Percentiles rank a stretch among this genome's conserved stretches.
phyloP scores from a whole-genome alignment of 2,888 invertebrate genomes.

The Pheosia gnoma region DNA sequence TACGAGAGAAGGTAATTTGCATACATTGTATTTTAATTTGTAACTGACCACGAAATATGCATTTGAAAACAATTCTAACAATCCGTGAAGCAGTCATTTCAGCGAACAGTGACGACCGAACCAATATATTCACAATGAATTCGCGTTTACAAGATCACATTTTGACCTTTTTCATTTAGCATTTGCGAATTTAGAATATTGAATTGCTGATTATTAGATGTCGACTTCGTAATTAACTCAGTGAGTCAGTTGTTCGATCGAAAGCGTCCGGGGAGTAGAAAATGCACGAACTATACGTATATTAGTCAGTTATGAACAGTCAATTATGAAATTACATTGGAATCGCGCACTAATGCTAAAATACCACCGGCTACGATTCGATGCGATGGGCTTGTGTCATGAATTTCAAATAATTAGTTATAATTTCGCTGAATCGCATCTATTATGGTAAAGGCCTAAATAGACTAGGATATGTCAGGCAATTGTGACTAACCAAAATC shows the following conservation, averaged over 20 bases:
- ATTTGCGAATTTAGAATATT: constrained; percentile 15
- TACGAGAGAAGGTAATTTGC: constrained; percentile 92
- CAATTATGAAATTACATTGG: too few species aligned
- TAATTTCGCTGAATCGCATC: too few species aligned
- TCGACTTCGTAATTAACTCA: constrained; percentile 11
- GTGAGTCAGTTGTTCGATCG: background rate
- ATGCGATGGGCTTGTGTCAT: too few species aligned
- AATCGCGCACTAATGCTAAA: too few species aligned
- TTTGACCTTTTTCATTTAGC: constrained; percentile 24
- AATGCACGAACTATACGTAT: too few species aligned
- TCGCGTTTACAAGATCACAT: constrained; percentile 26
- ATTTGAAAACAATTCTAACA: constrained; percentile 24
- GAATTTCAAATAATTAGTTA: too few species aligned
- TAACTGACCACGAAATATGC: constrained; percentile 22
- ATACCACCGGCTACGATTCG: too few species aligned
- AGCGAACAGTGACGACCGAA: constrained; percentile 14
- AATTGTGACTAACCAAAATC: too few species aligned
- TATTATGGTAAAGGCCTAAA: too few species aligned
- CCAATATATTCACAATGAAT: constrained; percentile 22
- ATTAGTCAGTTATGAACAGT: too few species aligned
- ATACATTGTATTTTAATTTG: constrained; percentile 22
- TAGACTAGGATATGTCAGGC: too few species aligned
- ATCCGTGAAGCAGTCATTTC: constrained; percentile 11
- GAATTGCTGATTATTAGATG: constrained; percentile 13
- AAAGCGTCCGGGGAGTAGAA: background rate